Evolutionary conservation across 2,888 invertebrate genomes (phyloP), one percentile per base, ranked within the genome.

Genomic region (Orthonychiurus folsomi): DNA sequence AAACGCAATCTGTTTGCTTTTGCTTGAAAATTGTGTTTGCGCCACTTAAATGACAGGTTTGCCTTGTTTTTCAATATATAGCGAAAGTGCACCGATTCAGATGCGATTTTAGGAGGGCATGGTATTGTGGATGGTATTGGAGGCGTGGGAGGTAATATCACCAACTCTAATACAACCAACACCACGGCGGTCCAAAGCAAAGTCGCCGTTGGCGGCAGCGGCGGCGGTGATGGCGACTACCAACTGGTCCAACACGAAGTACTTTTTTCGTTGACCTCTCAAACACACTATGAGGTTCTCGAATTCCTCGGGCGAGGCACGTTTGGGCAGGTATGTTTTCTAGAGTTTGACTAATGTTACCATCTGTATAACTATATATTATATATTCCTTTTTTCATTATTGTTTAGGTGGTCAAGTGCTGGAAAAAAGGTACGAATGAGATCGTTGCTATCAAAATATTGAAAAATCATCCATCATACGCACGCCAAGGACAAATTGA

Each of bases 371-470:
- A 12, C 20, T 48, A 12, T 15, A n/a, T 48, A 48, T 48, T 48
- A 48, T 15, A 15, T n/a, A 48, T 48, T 12, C 48, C 15, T n/a
- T 48, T 48, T 12, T 9, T 24, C 24, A 3, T 21, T 25, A 23
- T 58, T 55, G 73, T 73, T 18, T 85, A 93, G 84, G 99, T 99
- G 77, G 99, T 99, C 77, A 99, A 99, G 82, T 99, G 99, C 81
- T 99, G 99, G 97, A 99, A 99, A 81, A 96, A 97, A 79, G 97
- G 97, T 78, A 99, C 99, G 75, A 99, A 95, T 78, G 97, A 99
- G 81, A 97, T 99, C 77, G 97, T 99, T 76, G 99, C 99, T 77
- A 99, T 99, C 79, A 99, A 99, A 83, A 99, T 99, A 78, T 83
- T 99, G 66, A 99, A 99, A 82, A 99, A 99, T 82, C 99, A 99